Conservation (phyloP, 2,113 vertebrate genomes). For the Otolemur garnettii region DNA sequence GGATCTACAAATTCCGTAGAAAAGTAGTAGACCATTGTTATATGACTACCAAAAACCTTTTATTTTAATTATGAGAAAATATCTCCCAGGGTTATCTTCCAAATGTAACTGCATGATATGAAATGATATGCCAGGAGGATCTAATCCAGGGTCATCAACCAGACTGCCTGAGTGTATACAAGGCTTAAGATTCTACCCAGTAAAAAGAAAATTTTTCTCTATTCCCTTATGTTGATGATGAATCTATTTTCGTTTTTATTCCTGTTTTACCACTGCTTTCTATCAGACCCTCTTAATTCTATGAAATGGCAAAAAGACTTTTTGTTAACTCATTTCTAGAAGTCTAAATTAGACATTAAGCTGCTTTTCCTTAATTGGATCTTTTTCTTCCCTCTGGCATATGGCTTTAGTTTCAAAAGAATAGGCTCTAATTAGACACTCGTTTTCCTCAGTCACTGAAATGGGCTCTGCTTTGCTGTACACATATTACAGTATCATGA, state of each 20-base stretch:
- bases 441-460: not conserved
- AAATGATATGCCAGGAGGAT: not conserved
- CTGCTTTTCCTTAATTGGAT: not conserved
- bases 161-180: not conserved
- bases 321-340: constrained; percentile 1
- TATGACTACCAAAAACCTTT: not conserved
- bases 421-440: not conserved
- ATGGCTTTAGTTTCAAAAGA: constrained; percentile 38
- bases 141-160: not conserved
- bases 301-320: constrained; percentile 24
- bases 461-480: not conserved
- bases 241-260: constrained; percentile 54
- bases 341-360: constrained; percentile 51
- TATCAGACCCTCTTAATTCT: constrained; percentile 37
- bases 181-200: not conserved
- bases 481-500: not conserved
- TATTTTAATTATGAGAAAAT: not conserved
- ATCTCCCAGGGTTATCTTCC: not conserved
- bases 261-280: constrained; percentile 30
- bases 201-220: constrained; percentile 17
- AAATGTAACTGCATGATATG: not conserved
- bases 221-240: not conserved
- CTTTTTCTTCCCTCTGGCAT: not conserved
- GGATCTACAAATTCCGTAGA: not conserved
- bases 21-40: not conserved